Percentiles rank a stretch among this genome's conserved stretches.
Conservation (phyloP, 1,140 invertebrate species). For the Oscheius sp. region DNA sequence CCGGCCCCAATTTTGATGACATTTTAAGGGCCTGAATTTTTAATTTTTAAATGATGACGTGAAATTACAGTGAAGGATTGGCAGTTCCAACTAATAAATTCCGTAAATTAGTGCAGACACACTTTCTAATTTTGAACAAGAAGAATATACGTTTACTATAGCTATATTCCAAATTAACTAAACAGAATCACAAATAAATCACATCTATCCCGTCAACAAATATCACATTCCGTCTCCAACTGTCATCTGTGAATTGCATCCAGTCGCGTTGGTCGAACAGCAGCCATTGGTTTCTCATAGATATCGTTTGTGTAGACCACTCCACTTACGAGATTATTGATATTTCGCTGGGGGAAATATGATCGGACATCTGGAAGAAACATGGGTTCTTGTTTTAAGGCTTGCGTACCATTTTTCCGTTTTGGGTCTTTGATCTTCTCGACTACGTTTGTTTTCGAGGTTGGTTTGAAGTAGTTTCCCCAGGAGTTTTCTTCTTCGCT, state of each 20-base stretch:
- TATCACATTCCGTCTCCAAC: too few species aligned
- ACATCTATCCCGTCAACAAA: too few species aligned
- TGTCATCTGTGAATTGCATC: background rate
- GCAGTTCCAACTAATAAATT: too few species aligned
- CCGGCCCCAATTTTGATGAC: too few species aligned
- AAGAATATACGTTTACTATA: too few species aligned
- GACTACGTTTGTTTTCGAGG: constrained; percentile 34
- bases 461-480: constrained; percentile 69
- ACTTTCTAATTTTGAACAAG: too few species aligned
- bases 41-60: too few species aligned
- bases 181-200: too few species aligned
- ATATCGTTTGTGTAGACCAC: constrained; percentile 58
- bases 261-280: background rate
- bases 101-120: too few species aligned
- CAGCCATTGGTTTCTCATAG: constrained; percentile 16
- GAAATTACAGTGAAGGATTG: too few species aligned
- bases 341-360: constrained; percentile 20
- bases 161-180: too few species aligned
- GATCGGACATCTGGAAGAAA: constrained; percentile 9
- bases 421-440: constrained; percentile 36
- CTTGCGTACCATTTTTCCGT: constrained; percentile 15
- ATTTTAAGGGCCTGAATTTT: too few species aligned
- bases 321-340: constrained; percentile 50
- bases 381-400: background rate
- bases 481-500: constrained; percentile 70